A percentile compares a stretch with the other conserved stretches of the same genome.
These are phyloP conservation scores for Metalampra italica DNA, from an alignment of 2,888 invertebrate genomes.

Conservation along the genomic window DNA sequence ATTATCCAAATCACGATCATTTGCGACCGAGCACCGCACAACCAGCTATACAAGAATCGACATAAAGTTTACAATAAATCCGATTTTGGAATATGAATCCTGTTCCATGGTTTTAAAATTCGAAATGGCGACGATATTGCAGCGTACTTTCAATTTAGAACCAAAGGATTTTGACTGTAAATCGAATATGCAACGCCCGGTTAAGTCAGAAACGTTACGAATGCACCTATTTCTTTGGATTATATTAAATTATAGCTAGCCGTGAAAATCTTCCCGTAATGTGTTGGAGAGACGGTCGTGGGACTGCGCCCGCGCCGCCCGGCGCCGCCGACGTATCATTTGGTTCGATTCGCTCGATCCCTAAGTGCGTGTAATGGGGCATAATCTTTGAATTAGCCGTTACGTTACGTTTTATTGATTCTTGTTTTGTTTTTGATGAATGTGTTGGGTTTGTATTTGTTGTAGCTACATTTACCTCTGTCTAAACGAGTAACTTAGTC, in stretches of 20 bases:
- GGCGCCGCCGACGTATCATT: conserved; percentile 54
- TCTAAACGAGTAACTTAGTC: too few relatives aligned
- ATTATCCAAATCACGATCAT: conserved; percentile 74
- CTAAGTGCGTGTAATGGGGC: conserved; percentile 65
- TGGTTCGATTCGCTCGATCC: conserved; percentile 50
- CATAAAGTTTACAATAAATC: conserved; percentile 21
- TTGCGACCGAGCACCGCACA: conserved; percentile 30
- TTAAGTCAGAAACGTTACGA: conserved; percentile 38
- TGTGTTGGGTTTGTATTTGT: conserved; percentile 26
- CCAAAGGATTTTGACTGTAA: conserved; percentile 16
- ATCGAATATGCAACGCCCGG: conserved; percentile 29
- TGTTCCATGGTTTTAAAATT: conserved; percentile 29
- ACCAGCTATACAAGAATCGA: conserved; percentile 24
- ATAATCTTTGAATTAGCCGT: conserved; percentile 71
- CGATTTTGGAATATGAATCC: conserved; percentile 35
- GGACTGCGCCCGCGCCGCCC: conserved; percentile 52
- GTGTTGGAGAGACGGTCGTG: conserved; percentile 73
- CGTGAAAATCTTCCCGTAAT: conserved; percentile 76
- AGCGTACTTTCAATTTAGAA: conserved; percentile 20
- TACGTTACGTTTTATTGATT: conserved; percentile 65
- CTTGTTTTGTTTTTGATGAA: conserved; percentile 47
- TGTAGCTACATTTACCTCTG: conserved; percentile 8
- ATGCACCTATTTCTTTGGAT: conserved; percentile 75
- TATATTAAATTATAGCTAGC: conserved; percentile 78
- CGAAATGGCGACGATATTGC: conserved; percentile 11